These are phyloP conservation scores for Pipra filicauda DNA, from an alignment of 2,113 vertebrate genomes.

Conservation along the genomic window DNA sequence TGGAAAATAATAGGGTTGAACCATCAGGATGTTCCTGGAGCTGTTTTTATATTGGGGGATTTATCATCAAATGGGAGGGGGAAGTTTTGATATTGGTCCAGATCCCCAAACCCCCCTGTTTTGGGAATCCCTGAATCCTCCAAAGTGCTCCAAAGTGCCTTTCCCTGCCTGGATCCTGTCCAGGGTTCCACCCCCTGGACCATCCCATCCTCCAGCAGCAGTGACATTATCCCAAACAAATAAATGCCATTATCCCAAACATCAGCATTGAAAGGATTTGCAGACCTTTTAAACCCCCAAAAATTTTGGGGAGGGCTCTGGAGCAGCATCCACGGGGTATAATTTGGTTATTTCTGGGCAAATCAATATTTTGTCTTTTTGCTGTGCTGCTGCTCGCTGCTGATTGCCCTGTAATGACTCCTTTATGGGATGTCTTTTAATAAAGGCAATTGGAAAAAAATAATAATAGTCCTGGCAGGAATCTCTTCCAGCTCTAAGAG, in stretches of 20 bases:
- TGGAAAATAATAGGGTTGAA: not conserved
- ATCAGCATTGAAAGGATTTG: rapidly evolving
- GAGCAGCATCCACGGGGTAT: not conserved
- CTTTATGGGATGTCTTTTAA: not conserved
- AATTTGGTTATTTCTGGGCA: not conserved
- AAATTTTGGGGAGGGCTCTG: not conserved
- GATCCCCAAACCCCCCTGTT: rapidly evolving
- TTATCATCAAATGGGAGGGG: rapidly evolving
- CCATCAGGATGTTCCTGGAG: rapidly evolving
- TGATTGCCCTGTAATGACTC: not conserved
- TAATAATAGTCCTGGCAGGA: not conserved
- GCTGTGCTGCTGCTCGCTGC: not conserved
- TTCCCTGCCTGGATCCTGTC: rapidly evolving
- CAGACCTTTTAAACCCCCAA: not conserved
- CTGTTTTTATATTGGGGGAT: not conserved
- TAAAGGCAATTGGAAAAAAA: not conserved
- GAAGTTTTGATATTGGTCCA: not conserved
- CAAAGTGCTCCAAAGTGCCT: rapidly evolving
- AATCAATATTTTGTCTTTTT: rapidly evolving
- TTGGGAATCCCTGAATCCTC: not conserved
- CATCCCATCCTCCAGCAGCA: not conserved
- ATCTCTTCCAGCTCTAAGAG: not conserved
- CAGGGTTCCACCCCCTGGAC: not conserved
- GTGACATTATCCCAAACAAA: not conserved
- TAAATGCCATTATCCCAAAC: not conserved